A percentile compares a stretch with the other conserved stretches of the same genome.
Conservation (phyloP, 2,888 invertebrate species). For the Monochamus alternatus region DNA sequence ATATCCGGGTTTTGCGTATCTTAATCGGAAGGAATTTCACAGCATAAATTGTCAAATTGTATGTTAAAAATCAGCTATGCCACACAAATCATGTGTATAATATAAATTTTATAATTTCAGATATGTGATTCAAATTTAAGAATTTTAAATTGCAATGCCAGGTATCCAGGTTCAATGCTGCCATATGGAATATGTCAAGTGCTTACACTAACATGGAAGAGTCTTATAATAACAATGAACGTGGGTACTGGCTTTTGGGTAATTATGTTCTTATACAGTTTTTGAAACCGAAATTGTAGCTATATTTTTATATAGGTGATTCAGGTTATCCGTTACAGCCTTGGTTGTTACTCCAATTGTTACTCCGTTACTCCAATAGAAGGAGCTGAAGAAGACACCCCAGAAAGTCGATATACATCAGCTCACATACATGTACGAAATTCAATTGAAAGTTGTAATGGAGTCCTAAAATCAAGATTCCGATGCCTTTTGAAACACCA, state of each 20-base stretch:
- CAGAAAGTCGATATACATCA: constrained; percentile 16
- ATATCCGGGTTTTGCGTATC: constrained; percentile 9
- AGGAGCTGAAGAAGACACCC: constrained; percentile 32
- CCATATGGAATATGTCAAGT: too few species aligned
- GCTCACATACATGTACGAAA: constrained; percentile 15
- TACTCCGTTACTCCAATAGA: constrained; percentile 42
- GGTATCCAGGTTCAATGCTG: too few species aligned
- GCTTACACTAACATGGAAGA: too few species aligned
- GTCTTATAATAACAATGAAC: neutral
- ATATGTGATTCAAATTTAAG: constrained; percentile 31
- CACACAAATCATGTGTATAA: too few species aligned
- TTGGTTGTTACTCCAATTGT: constrained; percentile 41
- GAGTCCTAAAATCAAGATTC: constrained; percentile 43
- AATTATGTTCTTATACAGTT: too few species aligned
- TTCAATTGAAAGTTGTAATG: constrained; percentile 44
- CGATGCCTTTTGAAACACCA: constrained; percentile 35
- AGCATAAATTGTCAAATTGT: neutral
- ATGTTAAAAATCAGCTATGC: too few species aligned
- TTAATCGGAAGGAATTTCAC: constrained; percentile 38
- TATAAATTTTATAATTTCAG: neutral
- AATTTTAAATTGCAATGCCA: neutral
- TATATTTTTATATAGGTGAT: too few species aligned
- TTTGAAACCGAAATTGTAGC: constrained; percentile 24
- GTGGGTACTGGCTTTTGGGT: neutral
- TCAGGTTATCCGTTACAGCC: constrained; percentile 27